Percentiles rank a stretch among this genome's conserved stretches.
Conservation (phyloP, 2,888 invertebrate genomes). For the Leucoma salicis region DNA sequence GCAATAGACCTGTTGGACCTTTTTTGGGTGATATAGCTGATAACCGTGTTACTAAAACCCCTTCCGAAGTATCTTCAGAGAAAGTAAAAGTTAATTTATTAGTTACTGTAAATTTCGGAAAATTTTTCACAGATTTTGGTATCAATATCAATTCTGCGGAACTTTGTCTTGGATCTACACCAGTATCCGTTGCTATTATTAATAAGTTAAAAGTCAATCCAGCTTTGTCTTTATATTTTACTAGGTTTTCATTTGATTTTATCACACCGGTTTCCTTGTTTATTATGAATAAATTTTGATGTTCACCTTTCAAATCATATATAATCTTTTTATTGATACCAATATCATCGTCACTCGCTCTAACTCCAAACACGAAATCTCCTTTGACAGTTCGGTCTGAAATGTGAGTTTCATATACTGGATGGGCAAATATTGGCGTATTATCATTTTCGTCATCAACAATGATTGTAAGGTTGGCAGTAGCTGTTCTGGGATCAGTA, state of each 20-base stretch:
- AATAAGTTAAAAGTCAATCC: slow-evolving; percentile 86
- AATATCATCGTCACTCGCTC: slow-evolving; percentile 91
- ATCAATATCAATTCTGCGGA: slow-evolving; percentile 89
- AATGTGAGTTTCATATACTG: slow-evolving; percentile 89
- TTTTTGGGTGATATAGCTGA: slow-evolving; percentile 91
- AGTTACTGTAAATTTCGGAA: slow-evolving; percentile 89
- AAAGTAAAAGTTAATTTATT: slow-evolving; percentile 88
- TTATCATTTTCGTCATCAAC: slow-evolving; percentile 94
- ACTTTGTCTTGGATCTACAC: slow-evolving; percentile 85
- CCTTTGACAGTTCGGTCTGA: slow-evolving; percentile 90
- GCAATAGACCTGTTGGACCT: slow-evolving; percentile 85
- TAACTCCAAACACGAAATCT: slow-evolving; percentile 95
- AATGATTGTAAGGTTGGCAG: slow-evolving; percentile 90
- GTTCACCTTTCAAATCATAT: slow-evolving; percentile 90
- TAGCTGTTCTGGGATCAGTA: slow-evolving; percentile 91
- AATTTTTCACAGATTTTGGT: slow-evolving; percentile 88
- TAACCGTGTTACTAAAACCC: slow-evolving; percentile 88
- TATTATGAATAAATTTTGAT: slow-evolving; percentile 89
- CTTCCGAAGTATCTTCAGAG: slow-evolving; percentile 90
- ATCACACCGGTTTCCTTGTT: slow-evolving; percentile 93
- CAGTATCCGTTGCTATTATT: slow-evolving; percentile 92
- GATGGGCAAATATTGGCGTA: slow-evolving; percentile 88
- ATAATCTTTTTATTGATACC: slow-evolving; percentile 90
- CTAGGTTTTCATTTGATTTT: slow-evolving; percentile 87
- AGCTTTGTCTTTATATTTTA: slow-evolving; percentile 72